These are phyloP conservation scores for Habrosyne pyritoides DNA, from an alignment of 2,888 invertebrate species.

Conservation along the genomic window DNA sequence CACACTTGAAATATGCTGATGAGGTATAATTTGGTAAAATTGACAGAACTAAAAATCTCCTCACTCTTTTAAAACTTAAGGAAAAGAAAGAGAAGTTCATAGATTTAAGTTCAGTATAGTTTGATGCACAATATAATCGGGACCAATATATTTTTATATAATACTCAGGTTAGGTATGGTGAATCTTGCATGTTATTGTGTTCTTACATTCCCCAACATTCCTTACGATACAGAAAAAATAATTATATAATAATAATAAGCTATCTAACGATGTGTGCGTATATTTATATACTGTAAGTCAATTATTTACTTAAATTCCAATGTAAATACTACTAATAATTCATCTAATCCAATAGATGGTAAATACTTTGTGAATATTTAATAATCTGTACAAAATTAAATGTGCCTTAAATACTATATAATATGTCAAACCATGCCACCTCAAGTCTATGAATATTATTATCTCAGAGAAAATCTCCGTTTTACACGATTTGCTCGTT, in stretches of 20 bases:
- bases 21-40: too few species aligned
- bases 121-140: background rate
- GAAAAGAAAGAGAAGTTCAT: too few species aligned
- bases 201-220: constrained; percentile 12
- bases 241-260: background rate
- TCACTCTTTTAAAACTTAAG: too few species aligned
- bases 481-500: constrained; percentile 39
- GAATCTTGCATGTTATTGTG: constrained; percentile 9
- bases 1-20: too few species aligned
- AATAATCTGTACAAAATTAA: background rate
- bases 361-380: background rate
- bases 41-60: too few species aligned
- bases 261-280: background rate
- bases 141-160: constrained; percentile 11
- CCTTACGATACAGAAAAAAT: constrained; percentile 4
- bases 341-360: background rate
- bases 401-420: constrained; percentile 13
- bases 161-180: constrained; percentile 7
- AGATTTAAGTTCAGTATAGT: constrained; percentile 3
- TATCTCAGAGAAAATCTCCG: background rate
- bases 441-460: constrained; percentile 1
- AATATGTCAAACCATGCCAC: constrained; percentile 24
- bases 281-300: background rate
- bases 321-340: background rate
- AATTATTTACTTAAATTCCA: background rate